A percentile compares a stretch with the other conserved stretches of the same genome.
Evolutionary conservation across 2,113 vertebrate genomes (phyloP).

Genomic region (Carassius gibelio): DNA sequence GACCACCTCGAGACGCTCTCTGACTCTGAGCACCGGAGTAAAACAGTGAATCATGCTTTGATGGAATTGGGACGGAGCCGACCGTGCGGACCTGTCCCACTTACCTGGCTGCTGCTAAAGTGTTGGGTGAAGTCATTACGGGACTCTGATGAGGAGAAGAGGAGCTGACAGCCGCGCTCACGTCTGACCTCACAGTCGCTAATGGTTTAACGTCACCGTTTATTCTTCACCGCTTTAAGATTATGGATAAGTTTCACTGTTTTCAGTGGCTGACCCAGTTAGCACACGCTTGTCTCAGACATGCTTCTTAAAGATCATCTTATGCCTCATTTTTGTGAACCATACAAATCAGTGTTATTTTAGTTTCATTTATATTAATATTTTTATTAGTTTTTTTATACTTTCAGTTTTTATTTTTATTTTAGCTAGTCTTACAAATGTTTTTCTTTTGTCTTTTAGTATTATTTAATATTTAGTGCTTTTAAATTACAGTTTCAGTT

Average conservation of each 20-base stretch:
- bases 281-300: neutral
- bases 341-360: too few species aligned
- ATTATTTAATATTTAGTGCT: too few species aligned
- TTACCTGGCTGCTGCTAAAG: neutral
- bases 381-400: too few species aligned
- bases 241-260: neutral
- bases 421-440: too few species aligned
- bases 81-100: slow-evolving; percentile 30
- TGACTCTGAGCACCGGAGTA: neutral
- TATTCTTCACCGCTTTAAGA: neutral
- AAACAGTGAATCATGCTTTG: slow-evolving; percentile 36
- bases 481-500: too few species aligned
- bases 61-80: slow-evolving; percentile 42
- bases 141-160: neutral
- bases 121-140: neutral
- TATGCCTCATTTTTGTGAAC: too few species aligned
- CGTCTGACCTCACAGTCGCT: neutral
- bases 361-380: too few species aligned
- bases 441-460: too few species aligned
- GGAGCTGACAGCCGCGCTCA: neutral
- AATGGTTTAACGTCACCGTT: neutral
- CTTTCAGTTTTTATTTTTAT: too few species aligned
- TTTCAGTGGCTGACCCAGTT: neutral
- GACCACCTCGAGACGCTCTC: neutral
- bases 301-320: too few species aligned